These are phyloP conservation scores for Strigamia crassipes DNA, from an alignment of 2,888 invertebrate species.

Conservation along the genomic window DNA sequence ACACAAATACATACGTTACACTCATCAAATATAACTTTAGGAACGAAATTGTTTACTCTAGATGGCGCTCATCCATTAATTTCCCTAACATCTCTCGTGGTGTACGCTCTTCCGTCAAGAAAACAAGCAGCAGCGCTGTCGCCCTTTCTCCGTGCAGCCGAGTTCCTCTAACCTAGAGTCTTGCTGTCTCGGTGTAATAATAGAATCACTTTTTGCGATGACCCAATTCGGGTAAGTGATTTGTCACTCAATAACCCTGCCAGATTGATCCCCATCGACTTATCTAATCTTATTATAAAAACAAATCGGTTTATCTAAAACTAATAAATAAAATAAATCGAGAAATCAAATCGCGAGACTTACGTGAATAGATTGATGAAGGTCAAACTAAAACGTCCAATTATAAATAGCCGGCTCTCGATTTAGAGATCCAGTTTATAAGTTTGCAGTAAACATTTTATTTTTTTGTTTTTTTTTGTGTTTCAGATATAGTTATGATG, in stretches of 20 bases:
- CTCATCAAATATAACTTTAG: too few species aligned
- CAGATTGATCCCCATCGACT: not conserved
- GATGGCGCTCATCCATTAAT: not conserved
- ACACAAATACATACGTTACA: too few species aligned
- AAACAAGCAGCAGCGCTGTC: not conserved
- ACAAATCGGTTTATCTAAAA: too few species aligned
- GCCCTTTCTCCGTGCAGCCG: not conserved
- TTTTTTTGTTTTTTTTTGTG: too few species aligned
- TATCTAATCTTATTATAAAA: too few species aligned
- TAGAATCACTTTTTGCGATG: not conserved
- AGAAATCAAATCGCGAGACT: too few species aligned
- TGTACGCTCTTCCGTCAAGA: not conserved
- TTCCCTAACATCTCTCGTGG: too few species aligned
- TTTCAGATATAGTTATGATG: constrained; percentile 79
- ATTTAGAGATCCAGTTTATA: not conserved
- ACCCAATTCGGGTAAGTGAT: not conserved
- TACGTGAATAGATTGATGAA: not conserved
- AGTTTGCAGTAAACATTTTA: too few species aligned
- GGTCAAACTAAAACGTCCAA: not conserved
- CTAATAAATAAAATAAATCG: too few species aligned
- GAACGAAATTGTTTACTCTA: not conserved
- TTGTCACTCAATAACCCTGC: not conserved
- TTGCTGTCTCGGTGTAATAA: not conserved
- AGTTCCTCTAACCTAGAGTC: not conserved
- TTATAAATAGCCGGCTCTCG: not conserved